A percentile compares a stretch with the other conserved stretches of the same genome.
phyloP scores from a whole-genome alignment of 2,888 invertebrate genomes.

The Scrobipalpa atriplicella region DNA sequence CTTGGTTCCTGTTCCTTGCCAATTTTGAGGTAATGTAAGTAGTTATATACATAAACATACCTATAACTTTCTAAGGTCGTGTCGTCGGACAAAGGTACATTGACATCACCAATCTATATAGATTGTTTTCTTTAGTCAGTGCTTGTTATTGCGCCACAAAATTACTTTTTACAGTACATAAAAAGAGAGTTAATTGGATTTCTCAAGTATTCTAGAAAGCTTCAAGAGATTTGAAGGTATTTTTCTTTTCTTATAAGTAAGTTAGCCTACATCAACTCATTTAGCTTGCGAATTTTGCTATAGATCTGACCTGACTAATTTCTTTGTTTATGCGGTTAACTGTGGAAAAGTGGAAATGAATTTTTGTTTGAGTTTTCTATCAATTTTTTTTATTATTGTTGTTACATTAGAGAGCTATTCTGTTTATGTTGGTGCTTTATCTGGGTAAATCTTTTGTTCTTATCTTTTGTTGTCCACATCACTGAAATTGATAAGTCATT shows the following conservation, averaged over 20 bases:
- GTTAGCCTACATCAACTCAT: not conserved
- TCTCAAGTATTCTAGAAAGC: not conserved
- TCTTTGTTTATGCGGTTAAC: too few species aligned
- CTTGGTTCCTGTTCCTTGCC: not conserved
- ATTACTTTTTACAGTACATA: not conserved
- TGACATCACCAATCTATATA: slow-evolving; percentile 2
- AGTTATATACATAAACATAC: not conserved
- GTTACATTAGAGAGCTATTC: too few species aligned
- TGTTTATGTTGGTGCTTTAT: too few species aligned
- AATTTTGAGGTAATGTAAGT: not conserved
- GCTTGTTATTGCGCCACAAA: slow-evolving; percentile 7
- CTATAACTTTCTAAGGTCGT: not conserved
- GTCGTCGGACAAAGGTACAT: not conserved
- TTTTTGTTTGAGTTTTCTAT: too few species aligned
- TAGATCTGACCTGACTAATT: too few species aligned
- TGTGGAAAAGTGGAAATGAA: too few species aligned
- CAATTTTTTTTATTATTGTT: too few species aligned
- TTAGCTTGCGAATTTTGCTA: too few species aligned
- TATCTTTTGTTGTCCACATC: too few species aligned
- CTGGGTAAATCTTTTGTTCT: too few species aligned
- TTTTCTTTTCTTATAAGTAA: not conserved
- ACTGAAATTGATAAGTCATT: too few species aligned
- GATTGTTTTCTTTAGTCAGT: slow-evolving; percentile 1
- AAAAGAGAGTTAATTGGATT: not conserved
- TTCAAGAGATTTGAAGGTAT: not conserved